Conservation (phyloP, 2,888 invertebrate genomes). For the Stegophylla sp. region DNA sequence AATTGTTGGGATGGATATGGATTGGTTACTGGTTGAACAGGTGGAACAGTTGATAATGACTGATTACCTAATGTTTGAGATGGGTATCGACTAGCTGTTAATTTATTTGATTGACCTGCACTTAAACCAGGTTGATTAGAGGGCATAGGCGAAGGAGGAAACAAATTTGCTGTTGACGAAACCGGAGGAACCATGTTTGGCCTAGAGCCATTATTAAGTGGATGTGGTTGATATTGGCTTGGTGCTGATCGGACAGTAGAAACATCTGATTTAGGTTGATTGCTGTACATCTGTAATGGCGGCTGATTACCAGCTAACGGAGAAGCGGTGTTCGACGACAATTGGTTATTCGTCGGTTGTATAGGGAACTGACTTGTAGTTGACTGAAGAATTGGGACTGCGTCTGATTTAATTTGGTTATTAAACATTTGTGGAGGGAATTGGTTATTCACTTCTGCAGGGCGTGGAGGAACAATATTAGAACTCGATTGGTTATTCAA, state of each 20-base stretch:
- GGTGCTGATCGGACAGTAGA: not conserved
- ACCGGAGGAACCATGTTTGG: not conserved
- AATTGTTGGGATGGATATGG: conserved; percentile 18
- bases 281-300: not conserved
- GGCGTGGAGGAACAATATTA: not conserved
- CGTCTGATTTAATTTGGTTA: not conserved
- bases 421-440: not conserved
- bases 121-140: conserved; percentile 17
- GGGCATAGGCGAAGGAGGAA: not conserved
- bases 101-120: not conserved
- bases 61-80: conserved; percentile 7
- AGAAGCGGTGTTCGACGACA: not conserved
- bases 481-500: conserved; percentile 1
- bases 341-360: conserved; percentile 17
- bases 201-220: not conserved
- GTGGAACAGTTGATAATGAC: not conserved
- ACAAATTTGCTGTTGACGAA: conserved; percentile 11
- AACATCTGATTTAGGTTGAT: conserved; percentile 10
- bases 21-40: conserved; percentile 14
- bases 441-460: not conserved
- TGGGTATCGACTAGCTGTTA: not conserved
- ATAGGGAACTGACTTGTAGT: not conserved
- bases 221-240: conserved; percentile 16
- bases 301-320: not conserved
- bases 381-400: conserved; percentile 6